Conservation (phyloP, 2,888 invertebrate species). For the Rugalucina vietnamica region DNA sequence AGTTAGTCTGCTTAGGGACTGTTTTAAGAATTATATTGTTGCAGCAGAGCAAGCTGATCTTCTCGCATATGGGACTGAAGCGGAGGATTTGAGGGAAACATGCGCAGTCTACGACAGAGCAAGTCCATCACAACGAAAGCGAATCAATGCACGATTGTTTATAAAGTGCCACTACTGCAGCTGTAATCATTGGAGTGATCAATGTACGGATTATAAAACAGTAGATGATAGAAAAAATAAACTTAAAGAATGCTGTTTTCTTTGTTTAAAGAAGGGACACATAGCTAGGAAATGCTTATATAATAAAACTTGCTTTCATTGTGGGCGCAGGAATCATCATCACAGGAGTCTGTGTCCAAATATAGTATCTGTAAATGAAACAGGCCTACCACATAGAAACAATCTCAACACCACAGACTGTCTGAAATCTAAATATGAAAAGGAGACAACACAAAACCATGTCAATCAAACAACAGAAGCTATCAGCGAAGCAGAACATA, state of each 20-base stretch:
- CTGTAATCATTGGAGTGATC: background rate
- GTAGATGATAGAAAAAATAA: background rate
- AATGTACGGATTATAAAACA: background rate
- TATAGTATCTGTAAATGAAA: too few species aligned
- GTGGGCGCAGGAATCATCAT: too few species aligned
- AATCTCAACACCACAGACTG: too few species aligned
- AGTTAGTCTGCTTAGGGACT: background rate
- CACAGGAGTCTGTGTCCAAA: background rate
- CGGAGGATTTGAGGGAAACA: background rate
- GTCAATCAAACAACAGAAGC: too few species aligned
- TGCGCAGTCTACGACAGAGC: background rate
- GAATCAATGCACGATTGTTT: background rate
- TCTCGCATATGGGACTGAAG: background rate
- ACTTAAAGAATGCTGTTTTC: too few species aligned
- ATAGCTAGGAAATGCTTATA: background rate
- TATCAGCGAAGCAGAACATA: too few species aligned
- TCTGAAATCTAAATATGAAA: too few species aligned
- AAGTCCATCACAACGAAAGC: background rate
- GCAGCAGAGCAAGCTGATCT: background rate
- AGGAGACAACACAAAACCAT: too few species aligned
- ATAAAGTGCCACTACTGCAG: background rate
- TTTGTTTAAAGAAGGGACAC: background rate
- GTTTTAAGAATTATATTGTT: background rate
- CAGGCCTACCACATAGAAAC: too few species aligned
- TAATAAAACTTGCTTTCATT: too few species aligned